Evolutionary conservation across 1,140 invertebrate species (phyloP), one percentile per base, ranked within the genome.

Genomic region (Formica selysi): DNA sequence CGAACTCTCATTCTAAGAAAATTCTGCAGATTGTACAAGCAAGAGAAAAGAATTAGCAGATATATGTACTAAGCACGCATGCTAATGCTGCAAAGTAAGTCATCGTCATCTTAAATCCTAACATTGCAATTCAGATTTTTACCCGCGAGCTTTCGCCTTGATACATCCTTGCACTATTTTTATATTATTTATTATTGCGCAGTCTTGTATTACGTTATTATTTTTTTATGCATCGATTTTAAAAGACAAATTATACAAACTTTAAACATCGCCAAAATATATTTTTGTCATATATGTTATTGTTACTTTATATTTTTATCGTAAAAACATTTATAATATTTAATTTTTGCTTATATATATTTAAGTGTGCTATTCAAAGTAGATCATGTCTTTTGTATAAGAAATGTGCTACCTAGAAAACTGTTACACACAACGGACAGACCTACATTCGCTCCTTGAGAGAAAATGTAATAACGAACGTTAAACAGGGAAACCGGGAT

Each of bases 401-500:
- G 38, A 73, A 29, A 36, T 13, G 78, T 44, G n/a, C 11, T 41
- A 10, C 13, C 11, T 73, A 84, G 3, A 13, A 44, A 62, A 65
- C 26, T 64, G 44, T 41, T 36, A 32, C 38, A 36, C 29, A 5
- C 73, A 41, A 62, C 44, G 22, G 19, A 11, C 13, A 44, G 19
- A 16, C n/a, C 32, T 29, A n/a, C 13, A 13, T 32, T 38, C 61
- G 13, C 0, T 29, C 11, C 54, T 74, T 16, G 29, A 36, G 73
- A 68, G 78, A 70, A 86, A 86, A 79, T 74, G 48, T 76, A 86
- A 29, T 86, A 88, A 88, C 29, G n/a, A 79, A 32, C 38, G 65
- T 48, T 90, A 90, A 90, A 10, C 36, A 88, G 61, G 41, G 76
- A 90, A 90, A 70, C 62, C 57, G 10, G 26, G 36, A 26, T 62